Conservation (phyloP, 2,797 vertebrate genomes). For the Rhincodon typus region DNA sequence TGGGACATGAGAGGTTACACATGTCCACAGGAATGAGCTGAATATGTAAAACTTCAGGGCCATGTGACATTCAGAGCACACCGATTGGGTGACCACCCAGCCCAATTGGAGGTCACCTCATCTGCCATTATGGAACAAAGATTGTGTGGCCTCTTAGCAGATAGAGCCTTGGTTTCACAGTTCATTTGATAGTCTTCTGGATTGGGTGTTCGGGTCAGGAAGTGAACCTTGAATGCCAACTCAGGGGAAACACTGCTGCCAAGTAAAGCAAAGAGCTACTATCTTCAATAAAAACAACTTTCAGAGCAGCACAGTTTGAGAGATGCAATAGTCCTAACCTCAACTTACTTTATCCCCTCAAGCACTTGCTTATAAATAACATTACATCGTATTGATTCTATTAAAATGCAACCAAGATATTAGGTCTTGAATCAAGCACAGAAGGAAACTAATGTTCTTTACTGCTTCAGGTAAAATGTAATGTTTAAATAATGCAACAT, state of each 20-base stretch:
- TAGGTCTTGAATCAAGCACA: constrained; percentile 1
- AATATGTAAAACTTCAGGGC: too few species aligned
- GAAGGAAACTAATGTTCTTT: neutral
- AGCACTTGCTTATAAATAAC: neutral
- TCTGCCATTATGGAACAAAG: neutral
- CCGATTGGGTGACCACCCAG: too few species aligned
- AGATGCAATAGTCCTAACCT: neutral
- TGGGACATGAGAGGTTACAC: too few species aligned
- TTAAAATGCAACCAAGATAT: neutral
- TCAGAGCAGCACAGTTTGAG: neutral
- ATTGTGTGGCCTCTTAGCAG: neutral
- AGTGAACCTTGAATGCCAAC: neutral
- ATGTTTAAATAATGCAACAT: neutral
- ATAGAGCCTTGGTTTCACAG: neutral
- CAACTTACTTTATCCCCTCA: neutral
- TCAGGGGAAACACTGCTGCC: neutral
- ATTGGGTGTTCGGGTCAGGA: neutral
- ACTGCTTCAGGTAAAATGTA: constrained; percentile 3
- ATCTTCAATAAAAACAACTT: neutral
- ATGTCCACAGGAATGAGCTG: too few species aligned
- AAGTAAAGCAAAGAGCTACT: neutral
- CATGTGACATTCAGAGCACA: too few species aligned
- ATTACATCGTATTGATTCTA: neutral
- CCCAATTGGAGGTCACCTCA: too few species aligned
- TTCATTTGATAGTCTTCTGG: neutral